phyloP scores from a whole-genome alignment of 2,113 vertebrate genomes.

The Gadus macrocephalus region DNA sequence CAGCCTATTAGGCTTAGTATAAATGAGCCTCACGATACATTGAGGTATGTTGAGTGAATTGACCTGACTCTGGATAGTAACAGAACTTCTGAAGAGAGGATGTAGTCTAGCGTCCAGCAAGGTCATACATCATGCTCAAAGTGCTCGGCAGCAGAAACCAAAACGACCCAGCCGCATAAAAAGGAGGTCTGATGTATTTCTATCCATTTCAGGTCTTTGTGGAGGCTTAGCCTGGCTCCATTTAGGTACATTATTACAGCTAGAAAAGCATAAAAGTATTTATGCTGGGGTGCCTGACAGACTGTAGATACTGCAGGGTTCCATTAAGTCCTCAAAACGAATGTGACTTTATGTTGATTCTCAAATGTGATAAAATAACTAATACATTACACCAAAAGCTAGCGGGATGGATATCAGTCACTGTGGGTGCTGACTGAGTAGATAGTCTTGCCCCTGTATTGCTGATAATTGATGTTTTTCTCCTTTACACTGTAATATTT shows the following conservation, averaged over 20 bases:
- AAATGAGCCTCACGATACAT: too few relatives aligned
- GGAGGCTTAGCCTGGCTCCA: neutral
- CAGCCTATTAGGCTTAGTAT: too few relatives aligned
- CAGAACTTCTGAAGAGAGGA: conserved; percentile 27
- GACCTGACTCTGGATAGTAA: conserved; percentile 20
- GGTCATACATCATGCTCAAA: conserved; percentile 30
- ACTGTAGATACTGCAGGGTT: neutral
- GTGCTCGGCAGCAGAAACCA: conserved; percentile 18
- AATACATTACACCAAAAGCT: neutral
- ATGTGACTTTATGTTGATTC: conserved; percentile 3
- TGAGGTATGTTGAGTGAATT: conserved; percentile 12
- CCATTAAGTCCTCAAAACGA: neutral
- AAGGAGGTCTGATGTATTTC: too few relatives aligned
- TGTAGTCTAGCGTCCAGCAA: conserved; percentile 20
- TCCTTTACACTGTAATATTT: too few relatives aligned
- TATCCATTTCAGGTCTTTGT: neutral
- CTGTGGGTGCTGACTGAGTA: neutral
- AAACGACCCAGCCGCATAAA: neutral
- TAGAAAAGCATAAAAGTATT: neutral
- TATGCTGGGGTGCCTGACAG: conserved; percentile 1
- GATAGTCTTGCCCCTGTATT: neutral
- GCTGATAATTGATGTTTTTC: too few relatives aligned
- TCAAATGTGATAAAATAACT: neutral
- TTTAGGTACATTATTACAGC: neutral
- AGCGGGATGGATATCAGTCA: neutral